Percentiles rank a stretch among this genome's conserved stretches.
phyloP scores from a whole-genome alignment of 2,113 vertebrate species.

The Calyptommatus sinebrachiatus region DNA sequence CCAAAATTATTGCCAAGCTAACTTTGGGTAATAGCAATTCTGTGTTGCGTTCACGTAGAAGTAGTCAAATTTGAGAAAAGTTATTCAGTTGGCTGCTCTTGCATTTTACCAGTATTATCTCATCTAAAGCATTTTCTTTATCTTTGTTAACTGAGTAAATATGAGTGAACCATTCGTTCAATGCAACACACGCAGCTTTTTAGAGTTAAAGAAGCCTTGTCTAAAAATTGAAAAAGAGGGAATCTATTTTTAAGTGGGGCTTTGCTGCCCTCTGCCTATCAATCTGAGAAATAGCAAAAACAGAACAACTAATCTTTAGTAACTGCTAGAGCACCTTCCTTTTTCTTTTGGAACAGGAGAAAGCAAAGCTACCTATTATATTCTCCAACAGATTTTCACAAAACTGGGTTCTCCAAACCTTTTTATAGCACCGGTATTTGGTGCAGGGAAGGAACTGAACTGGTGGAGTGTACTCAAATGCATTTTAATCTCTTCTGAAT shows the following conservation, averaged over 20 bases:
- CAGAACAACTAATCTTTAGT: background rate
- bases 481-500: too few relatives aligned
- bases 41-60: background rate
- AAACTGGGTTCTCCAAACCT: background rate
- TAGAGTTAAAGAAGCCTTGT: background rate
- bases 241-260: constrained; percentile 37
- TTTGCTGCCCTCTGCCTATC: constrained; percentile 74
- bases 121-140: background rate
- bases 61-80: background rate
- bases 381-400: background rate
- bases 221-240: background rate
- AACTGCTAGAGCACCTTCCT: background rate
- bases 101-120: constrained; percentile 4
- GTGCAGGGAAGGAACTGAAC: too few relatives aligned
- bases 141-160: constrained; percentile 7
- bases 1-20: background rate
- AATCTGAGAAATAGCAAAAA: constrained; percentile 23
- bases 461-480: too few relatives aligned
- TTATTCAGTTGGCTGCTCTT: too few relatives aligned
- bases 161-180: background rate
- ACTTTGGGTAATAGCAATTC: background rate
- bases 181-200: background rate
- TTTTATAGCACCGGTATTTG: too few relatives aligned
- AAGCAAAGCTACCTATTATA: background rate
- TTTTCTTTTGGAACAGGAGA: background rate